phyloP scores from a whole-genome alignment of 2,888 invertebrate genomes.

The Mactromeris polynyma region DNA sequence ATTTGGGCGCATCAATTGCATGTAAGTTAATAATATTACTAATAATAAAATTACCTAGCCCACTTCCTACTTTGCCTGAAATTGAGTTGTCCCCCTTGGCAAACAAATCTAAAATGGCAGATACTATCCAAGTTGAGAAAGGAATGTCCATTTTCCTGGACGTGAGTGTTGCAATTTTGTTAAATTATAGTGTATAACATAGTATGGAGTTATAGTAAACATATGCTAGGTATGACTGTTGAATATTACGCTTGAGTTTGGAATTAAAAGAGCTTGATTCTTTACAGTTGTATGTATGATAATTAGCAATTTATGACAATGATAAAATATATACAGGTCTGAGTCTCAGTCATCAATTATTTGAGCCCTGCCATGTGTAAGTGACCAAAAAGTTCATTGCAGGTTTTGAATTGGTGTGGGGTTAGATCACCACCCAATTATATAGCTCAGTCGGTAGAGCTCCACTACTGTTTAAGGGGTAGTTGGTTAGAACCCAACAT shows the following conservation, averaged over 20 bases:
- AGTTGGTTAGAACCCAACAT: too few relatives aligned
- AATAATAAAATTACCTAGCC: not conserved
- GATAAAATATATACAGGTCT: too few relatives aligned
- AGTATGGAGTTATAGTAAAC: not conserved
- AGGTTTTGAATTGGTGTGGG: too few relatives aligned
- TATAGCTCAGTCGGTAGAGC: too few relatives aligned
- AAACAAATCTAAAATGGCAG: slow-evolving; percentile 46
- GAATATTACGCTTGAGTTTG: not conserved
- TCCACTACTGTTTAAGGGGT: too few relatives aligned
- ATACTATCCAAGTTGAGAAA: slow-evolving; percentile 70
- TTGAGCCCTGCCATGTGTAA: too few relatives aligned
- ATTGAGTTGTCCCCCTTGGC: not conserved
- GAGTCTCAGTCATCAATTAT: too few relatives aligned
- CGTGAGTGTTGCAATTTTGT: slow-evolving; percentile 65
- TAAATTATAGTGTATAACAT: not conserved
- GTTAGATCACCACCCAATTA: too few relatives aligned
- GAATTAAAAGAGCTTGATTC: too few relatives aligned
- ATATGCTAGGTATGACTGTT: not conserved
- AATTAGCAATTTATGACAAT: too few relatives aligned
- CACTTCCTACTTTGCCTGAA: not conserved
- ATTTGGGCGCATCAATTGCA: not conserved
- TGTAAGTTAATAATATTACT: not conserved
- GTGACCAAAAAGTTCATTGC: too few relatives aligned
- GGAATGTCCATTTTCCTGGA: slow-evolving; percentile 82
- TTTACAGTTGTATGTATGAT: too few relatives aligned